Conservation (phyloP, 2,113 vertebrate species). For the Sciurus niger region DNA sequence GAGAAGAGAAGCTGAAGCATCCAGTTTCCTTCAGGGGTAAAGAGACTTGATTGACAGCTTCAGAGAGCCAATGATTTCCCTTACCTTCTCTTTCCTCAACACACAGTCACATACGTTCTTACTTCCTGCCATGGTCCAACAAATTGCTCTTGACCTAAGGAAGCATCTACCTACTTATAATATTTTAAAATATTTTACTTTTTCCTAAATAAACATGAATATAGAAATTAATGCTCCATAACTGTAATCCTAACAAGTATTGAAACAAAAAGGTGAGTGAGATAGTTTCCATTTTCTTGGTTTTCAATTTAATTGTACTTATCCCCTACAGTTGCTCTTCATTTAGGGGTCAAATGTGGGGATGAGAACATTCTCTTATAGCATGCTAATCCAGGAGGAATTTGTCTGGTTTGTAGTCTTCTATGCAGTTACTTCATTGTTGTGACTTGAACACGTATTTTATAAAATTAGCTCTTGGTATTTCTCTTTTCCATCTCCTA, state of each 20-base stretch:
- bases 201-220: neutral
- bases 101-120: neutral
- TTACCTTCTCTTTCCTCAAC: neutral
- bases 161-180: neutral
- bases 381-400: neutral
- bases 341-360: neutral
- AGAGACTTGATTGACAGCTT: neutral
- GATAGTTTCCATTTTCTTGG: neutral
- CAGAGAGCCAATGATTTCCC: neutral
- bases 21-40: neutral
- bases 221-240: neutral
- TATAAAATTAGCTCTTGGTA: neutral
- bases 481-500: neutral
- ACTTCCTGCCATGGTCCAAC: neutral
- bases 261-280: neutral
- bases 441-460: neutral
- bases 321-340: neutral
- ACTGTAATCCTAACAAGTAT: neutral
- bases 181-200: neutral
- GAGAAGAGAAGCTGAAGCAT: neutral
- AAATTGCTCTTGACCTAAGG: neutral
- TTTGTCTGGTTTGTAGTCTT: neutral
- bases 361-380: neutral
- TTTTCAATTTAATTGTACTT: slow-evolving; percentile 1
- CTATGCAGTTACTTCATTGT: neutral